Evolutionary conservation across 2,113 vertebrate genomes (phyloP).

Genomic region (Ardeotis arabs): DNA sequence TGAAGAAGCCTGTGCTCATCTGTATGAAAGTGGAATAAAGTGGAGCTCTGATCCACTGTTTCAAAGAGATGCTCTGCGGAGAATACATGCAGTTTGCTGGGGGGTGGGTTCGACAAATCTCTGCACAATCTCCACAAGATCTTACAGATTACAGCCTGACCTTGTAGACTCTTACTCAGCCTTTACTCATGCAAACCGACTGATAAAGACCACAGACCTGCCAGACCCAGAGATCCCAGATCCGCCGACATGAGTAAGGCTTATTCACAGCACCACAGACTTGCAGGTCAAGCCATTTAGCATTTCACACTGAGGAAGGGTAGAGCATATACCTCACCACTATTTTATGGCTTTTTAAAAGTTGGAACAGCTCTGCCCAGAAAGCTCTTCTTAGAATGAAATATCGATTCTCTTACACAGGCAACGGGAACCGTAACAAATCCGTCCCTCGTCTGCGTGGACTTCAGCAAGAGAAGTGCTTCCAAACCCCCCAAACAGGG

Average conservation of each 20-base stretch:
- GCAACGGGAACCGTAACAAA: background rate
- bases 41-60: background rate
- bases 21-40: background rate
- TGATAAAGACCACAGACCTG: background rate
- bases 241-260: background rate
- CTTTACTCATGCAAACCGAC: background rate
- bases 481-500: constrained; percentile 46
- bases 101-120: background rate
- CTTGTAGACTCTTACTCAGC: constrained; percentile 45
- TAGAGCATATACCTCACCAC: background rate
- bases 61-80: background rate
- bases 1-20: background rate
- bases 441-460: background rate
- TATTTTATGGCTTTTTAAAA: background rate
- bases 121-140: background rate
- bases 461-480: constrained; percentile 3
- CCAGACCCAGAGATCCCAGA: background rate
- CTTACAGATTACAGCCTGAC: background rate
- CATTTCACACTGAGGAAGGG: background rate
- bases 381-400: background rate
- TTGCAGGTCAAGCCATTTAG: background rate
- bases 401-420: background rate
- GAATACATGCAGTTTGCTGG: background rate
- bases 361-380: background rate
- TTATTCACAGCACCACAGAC: background rate